Evolutionary conservation across 2,888 invertebrate genomes (phyloP).

Genomic region (Dryococelus australis): DNA sequence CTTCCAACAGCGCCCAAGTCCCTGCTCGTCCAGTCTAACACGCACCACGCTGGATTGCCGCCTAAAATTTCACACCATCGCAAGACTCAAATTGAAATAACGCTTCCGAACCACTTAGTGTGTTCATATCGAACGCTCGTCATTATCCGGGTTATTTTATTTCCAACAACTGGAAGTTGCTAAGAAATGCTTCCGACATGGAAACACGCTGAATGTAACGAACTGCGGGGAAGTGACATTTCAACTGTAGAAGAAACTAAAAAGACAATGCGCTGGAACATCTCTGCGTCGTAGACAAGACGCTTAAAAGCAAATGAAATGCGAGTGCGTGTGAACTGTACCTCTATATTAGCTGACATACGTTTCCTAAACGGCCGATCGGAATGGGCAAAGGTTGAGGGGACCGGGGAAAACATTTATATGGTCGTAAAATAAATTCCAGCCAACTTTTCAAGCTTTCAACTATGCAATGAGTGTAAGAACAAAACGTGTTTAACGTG

Average conservation of each 20-base stretch:
- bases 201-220: background rate
- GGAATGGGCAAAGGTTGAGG: background rate
- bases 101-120: background rate
- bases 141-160: no score
- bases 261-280: background rate
- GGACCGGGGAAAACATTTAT: background rate
- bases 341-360: background rate
- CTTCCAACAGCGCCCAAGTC: no score
- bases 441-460: background rate
- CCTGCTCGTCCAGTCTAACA: no score
- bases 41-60: no score
- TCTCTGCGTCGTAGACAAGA: background rate
- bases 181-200: background rate
- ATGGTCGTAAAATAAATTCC: background rate
- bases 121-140: no score
- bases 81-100: no score
- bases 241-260: background rate
- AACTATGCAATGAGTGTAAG: background rate
- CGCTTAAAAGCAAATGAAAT: background rate
- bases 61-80: no score
- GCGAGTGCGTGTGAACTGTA: conserved; percentile 2
- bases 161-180: no score
- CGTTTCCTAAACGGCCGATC: background rate
- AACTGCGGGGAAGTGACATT: background rate
- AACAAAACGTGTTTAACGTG: background rate